Evolutionary conservation across 1,140 invertebrate genomes (phyloP), one percentile per base, ranked within the genome.

Genomic region (Steinernema khuongi): DNA sequence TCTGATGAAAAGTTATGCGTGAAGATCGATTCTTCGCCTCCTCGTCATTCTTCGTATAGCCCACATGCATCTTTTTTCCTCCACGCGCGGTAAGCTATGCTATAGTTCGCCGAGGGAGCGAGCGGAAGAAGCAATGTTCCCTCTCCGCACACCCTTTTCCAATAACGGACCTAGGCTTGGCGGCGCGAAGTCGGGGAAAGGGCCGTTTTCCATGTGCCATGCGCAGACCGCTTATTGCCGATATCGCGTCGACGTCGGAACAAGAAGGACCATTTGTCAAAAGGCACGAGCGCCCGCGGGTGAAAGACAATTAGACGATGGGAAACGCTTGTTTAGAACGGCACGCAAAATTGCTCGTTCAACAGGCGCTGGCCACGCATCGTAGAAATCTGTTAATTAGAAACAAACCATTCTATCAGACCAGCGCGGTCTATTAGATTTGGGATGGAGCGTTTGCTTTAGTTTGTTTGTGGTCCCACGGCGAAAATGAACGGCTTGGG

Each of bases 271-370:
- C 50, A 60, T 60, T 60, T 60, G 50, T 60, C 50, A 60, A 60
- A 60, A 60, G 11, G 11, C 11, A 11, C n/a, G n/a, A n/a, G n/a
- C n/a, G n/a, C n/a, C n/a, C 11, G 50, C 14, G 50, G 50, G 14
- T 26, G 19, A 60, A 60, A 60, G 50, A 60, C 50, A 60, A 60
- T 60, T 60, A 60, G 50, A 60, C 50, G 19, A 22, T 60, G 50
- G 50, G 19, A 60, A 41, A 41, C 36, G 36, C 7, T 41, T 7
- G 36, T n/a, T 41, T 41, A n/a, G 36, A n/a, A n/a, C 36, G 50
- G 22, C 7, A 60, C 14, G 50, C 14, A 22, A 17, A 60, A n/a
- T n/a, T n/a, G 50, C 22, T 4, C 19, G 11, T 60, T 14, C 11
- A 60, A 60, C 2, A 4, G 50, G 14, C 50, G 50, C 14, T 60